A percentile compares a stretch with the other conserved stretches of the same genome.
Conservation (phyloP, 1,140 invertebrate species). For the Aphaenogaster floridana region DNA sequence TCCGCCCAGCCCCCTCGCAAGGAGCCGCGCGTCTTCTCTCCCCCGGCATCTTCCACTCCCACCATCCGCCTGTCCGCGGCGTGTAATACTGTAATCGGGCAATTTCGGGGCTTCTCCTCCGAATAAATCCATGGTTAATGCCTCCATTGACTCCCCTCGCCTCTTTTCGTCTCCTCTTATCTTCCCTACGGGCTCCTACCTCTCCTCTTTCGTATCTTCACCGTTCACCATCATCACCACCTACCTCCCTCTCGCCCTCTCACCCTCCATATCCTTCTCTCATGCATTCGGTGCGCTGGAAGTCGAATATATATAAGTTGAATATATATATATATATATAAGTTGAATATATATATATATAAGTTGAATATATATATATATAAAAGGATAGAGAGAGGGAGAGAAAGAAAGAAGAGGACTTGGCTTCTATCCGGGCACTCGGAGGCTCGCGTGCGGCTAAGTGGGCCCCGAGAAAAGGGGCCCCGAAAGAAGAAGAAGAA, state of each 20-base stretch:
- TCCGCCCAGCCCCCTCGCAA: neutral
- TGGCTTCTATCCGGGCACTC: conserved; percentile 74
- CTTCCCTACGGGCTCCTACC: conserved; percentile 46
- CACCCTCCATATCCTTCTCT: conserved; percentile 40
- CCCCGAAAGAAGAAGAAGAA: conserved; percentile 77
- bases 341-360: neutral
- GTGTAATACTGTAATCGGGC: conserved; percentile 85
- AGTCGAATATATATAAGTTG: conserved; percentile 28
- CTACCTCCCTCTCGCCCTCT: conserved; percentile 4
- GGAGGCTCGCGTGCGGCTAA: conserved; percentile 86
- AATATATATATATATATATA: conserved; percentile 36
- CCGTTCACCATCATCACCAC: conserved; percentile 34
- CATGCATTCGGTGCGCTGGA: conserved; percentile 38
- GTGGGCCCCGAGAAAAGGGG: conserved; percentile 78
- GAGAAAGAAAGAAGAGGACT: conserved; percentile 19
- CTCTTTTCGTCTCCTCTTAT: conserved; percentile 50
- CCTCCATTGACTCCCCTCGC: conserved; percentile 52
- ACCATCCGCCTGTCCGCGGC: conserved; percentile 62
- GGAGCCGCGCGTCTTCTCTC: conserved; percentile 38
- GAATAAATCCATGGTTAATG: conserved; percentile 87
- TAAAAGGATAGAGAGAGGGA: conserved; percentile 10
- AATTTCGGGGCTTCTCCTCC: conserved; percentile 83
- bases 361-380: conserved; percentile 11
- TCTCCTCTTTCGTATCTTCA: conserved; percentile 26
- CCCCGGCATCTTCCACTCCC: conserved; percentile 39